A percentile compares a stretch with the other conserved stretches of the same genome.
Evolutionary conservation across 92 coral and sea anemone genomes (phyloP).

Genomic region (Metridium senile): DNA sequence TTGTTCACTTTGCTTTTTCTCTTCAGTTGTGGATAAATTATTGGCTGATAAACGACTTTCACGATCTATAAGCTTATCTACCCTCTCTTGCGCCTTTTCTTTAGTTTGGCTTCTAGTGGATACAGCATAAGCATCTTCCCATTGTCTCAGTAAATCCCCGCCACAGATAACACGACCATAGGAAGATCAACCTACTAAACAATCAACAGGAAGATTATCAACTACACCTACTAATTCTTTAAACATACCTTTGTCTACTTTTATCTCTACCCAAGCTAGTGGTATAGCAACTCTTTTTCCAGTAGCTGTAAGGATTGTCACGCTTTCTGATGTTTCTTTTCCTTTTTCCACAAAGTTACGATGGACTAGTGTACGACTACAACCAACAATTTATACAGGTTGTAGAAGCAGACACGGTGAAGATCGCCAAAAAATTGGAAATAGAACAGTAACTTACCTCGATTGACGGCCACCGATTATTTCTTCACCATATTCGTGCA

Average conservation of each 20-base stretch:
- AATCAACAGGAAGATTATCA: conserved; percentile 48
- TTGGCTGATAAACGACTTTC: conserved; percentile 44
- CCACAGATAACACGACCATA: conserved; percentile 26
- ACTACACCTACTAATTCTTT: conserved; percentile 39
- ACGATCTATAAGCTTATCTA: conserved; percentile 46
- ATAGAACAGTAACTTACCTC: no score
- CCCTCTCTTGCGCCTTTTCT: conserved; percentile 42
- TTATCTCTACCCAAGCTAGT: conserved; percentile 41
- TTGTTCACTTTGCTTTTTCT: background rate
- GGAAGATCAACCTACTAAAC: conserved; percentile 56
- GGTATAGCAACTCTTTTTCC: conserved; percentile 49
- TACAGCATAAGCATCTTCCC: conserved; percentile 31
- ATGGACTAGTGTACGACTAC: conserved; percentile 15
- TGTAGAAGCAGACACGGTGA: no score
- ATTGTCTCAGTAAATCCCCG: conserved; percentile 22
- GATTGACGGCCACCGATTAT: no score
- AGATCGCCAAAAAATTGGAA: no score
- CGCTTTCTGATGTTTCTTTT: conserved; percentile 4
- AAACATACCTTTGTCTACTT: conserved; percentile 18
- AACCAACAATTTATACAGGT: no score
- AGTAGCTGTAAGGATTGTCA: conserved; percentile 39
- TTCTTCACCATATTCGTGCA: no score
- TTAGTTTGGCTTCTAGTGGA: conserved; percentile 30
- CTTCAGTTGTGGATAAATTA: conserved; percentile 25
- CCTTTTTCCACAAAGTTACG: conserved; percentile 14